Evolutionary conservation across 1,140 invertebrate species (phyloP).

Genomic region (Euschistus heros): DNA sequence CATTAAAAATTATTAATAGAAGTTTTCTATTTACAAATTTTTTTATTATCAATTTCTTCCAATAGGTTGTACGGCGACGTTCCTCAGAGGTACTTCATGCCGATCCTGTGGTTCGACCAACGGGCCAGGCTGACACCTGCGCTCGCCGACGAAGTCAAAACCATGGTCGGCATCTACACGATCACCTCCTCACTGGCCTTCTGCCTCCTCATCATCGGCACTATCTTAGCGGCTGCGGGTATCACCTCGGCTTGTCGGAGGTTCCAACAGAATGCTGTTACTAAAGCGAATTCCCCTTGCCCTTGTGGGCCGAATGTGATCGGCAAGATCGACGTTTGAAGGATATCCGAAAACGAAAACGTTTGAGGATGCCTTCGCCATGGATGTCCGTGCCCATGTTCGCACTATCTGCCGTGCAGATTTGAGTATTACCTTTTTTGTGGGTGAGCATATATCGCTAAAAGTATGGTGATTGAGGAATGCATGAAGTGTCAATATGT

Average conservation of each 20-base stretch:
- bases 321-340: background rate
- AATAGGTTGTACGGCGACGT: conserved; percentile 51
- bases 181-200: conserved; percentile 31
- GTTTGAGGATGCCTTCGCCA: no score
- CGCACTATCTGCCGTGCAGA: no score
- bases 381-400: no score
- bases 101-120: conserved; percentile 67
- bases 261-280: background rate
- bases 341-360: no score
- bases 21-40: no score
- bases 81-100: conserved; percentile 53
- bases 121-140: conserved; percentile 46
- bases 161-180: conserved; percentile 30
- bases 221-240: background rate
- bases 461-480: no score
- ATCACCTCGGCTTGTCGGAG: background rate
- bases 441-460: no score
- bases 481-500: no score
- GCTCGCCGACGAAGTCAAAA: conserved; percentile 35
- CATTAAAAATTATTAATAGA: no score
- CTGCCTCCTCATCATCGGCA: conserved; percentile 34
- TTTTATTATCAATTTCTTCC: conserved; percentile 17
- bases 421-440: no score
- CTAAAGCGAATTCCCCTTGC: background rate
- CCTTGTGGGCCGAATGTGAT: background rate